phyloP scores from a whole-genome alignment of 1,140 invertebrate species.

The Doryteuthis pealeii region DNA sequence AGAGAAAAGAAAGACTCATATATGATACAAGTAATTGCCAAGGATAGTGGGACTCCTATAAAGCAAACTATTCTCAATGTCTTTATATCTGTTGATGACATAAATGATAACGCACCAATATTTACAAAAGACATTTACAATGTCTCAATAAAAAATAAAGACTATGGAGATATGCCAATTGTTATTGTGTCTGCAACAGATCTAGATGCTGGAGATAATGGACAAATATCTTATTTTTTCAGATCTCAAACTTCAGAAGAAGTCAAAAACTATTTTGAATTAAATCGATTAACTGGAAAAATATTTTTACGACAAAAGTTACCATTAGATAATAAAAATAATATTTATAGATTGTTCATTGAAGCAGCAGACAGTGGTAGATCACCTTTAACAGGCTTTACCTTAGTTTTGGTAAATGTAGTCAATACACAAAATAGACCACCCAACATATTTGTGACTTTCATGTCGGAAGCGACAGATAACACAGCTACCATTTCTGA shows the following conservation, averaged over 20 bases:
- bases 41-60: constrained; percentile 69
- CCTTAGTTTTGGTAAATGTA: too few species aligned
- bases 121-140: constrained; percentile 66
- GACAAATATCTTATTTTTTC: constrained; percentile 81
- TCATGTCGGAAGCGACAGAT: constrained; percentile 37
- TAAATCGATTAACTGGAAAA: too few species aligned
- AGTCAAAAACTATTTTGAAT: constrained; percentile 16
- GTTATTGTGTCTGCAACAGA: constrained; percentile 33
- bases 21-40: constrained; percentile 80
- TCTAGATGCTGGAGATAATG: constrained; percentile 30
- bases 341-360: too few species aligned
- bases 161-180: constrained; percentile 66
- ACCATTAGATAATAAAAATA: too few species aligned
- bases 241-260: constrained; percentile 45
- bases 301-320: too few species aligned
- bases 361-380: too few species aligned
- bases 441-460: constrained; percentile 27
- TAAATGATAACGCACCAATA: constrained; percentile 15
- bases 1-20: constrained; percentile 70
- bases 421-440: too few species aligned
- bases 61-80: too few species aligned
- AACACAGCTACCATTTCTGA: constrained; percentile 31
- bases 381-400: too few species aligned
- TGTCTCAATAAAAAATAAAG: constrained; percentile 82
- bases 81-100: too few species aligned